Evolutionary conservation across 2,113 vertebrate genomes (phyloP).

Genomic region (Thermophis baileyi): DNA sequence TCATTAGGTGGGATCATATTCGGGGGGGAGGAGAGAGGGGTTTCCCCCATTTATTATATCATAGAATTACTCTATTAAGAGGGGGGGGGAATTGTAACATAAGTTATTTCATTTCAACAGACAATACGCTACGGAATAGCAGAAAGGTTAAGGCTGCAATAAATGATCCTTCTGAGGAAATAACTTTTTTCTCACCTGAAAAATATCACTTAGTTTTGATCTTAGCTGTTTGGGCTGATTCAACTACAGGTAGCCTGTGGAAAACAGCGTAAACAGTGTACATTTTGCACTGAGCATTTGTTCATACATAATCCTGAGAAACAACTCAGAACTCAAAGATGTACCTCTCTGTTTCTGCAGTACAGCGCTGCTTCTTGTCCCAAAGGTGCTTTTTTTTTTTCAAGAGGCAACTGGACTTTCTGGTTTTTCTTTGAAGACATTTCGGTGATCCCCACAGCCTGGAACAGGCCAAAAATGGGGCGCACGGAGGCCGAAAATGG

Average conservation of each 20-base stretch:
- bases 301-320: not conserved
- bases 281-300: not conserved
- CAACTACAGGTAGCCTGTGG: not conserved
- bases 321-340: not conserved
- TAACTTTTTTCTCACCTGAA: not conserved
- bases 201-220: not conserved
- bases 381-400: too few species aligned
- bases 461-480: too few species aligned
- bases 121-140: not conserved
- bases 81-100: not conserved
- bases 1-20: not conserved
- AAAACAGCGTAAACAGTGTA: not conserved
- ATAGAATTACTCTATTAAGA: not conserved
- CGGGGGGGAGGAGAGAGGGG: too few species aligned
- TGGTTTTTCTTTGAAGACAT: too few species aligned
- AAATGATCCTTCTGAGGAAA: not conserved
- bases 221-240: not conserved
- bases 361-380: not conserved
- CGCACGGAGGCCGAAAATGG: too few species aligned
- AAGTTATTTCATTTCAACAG: not conserved
- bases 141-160: not conserved
- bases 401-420: too few species aligned
- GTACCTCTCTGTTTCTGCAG: not conserved
- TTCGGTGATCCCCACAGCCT: too few species aligned
- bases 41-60: not conserved